These are phyloP conservation scores for Cotesia vestalis DNA, from an alignment of 1,140 invertebrate species.

Conservation along the genomic window DNA sequence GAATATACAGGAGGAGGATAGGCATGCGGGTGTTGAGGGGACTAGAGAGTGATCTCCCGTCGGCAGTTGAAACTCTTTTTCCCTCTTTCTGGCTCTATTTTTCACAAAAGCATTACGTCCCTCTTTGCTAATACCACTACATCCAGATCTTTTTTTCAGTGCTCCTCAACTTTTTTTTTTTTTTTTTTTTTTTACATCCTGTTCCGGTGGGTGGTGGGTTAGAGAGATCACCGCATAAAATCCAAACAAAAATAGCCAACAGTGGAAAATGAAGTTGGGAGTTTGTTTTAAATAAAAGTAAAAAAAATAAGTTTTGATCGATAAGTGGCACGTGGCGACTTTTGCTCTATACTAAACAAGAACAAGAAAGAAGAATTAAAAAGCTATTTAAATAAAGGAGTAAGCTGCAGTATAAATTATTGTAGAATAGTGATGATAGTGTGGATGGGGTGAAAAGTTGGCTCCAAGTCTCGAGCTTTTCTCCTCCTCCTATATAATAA, in stretches of 20 bases:
- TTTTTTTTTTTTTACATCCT: slow-evolving; percentile 48
- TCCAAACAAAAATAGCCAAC: slow-evolving; percentile 57
- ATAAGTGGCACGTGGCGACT: no score
- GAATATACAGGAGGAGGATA: no score
- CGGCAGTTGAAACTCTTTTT: background rate
- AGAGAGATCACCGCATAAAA: slow-evolving; percentile 51
- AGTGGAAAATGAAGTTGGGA: no score
- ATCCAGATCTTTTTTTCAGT: slow-evolving; percentile 41
- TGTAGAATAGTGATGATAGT: slow-evolving; percentile 22
- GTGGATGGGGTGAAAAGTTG: background rate
- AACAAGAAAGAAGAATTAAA: no score
- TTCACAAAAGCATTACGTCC: slow-evolving; percentile 57
- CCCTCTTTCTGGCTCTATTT: slow-evolving; percentile 53
- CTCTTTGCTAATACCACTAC: slow-evolving; percentile 44
- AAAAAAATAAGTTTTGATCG: no score
- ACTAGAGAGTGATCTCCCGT: background rate
- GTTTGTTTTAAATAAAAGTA: no score
- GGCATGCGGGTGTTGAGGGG: slow-evolving; percentile 29
- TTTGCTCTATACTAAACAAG: no score
- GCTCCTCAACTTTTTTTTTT: slow-evolving; percentile 51
- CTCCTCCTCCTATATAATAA: no score
- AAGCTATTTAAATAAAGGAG: no score
- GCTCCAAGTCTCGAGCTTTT: background rate
- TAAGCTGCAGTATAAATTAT: slow-evolving; percentile 3
- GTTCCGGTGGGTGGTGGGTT: slow-evolving; percentile 48